Evolutionary conservation across 2,113 vertebrate genomes (phyloP).

Genomic region (Haemorhous mexicanus): DNA sequence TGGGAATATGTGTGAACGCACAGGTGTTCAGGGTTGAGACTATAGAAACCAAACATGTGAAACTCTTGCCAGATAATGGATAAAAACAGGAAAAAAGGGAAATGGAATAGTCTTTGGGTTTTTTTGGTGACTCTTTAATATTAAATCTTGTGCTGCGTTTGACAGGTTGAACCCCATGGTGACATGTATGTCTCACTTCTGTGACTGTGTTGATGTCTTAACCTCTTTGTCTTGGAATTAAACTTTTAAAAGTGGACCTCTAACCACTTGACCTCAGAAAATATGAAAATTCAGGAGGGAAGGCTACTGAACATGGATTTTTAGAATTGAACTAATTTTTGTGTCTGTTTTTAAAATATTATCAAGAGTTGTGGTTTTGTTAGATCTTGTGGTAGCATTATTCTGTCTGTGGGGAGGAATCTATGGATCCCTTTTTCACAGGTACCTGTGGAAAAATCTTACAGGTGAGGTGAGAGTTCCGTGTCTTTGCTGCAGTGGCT

Average conservation of each 20-base stretch:
- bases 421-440: background rate
- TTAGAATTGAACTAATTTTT: background rate
- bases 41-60: background rate
- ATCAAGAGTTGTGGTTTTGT: background rate
- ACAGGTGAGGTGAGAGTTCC: background rate
- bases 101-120: background rate
- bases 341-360: background rate
- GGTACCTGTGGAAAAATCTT: conserved; percentile 10
- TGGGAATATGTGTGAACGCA: background rate
- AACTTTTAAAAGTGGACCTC: background rate
- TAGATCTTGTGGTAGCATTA: background rate
- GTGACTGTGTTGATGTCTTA: background rate
- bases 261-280: background rate
- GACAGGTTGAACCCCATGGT: rapidly evolving
- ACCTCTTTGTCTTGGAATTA: background rate
- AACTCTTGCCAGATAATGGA: background rate
- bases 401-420: background rate
- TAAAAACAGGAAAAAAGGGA: background rate
- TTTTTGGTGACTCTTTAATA: background rate
- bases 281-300: background rate
- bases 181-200: rapidly evolving
- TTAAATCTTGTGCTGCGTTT: rapidly evolving
- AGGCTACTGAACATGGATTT: background rate
- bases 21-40: background rate
- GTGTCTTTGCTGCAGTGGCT: background rate